Evolutionary conservation across 2,888 invertebrate genomes (phyloP), one percentile per base, ranked within the genome.

Genomic region (Eupithecia tripunctaria): DNA sequence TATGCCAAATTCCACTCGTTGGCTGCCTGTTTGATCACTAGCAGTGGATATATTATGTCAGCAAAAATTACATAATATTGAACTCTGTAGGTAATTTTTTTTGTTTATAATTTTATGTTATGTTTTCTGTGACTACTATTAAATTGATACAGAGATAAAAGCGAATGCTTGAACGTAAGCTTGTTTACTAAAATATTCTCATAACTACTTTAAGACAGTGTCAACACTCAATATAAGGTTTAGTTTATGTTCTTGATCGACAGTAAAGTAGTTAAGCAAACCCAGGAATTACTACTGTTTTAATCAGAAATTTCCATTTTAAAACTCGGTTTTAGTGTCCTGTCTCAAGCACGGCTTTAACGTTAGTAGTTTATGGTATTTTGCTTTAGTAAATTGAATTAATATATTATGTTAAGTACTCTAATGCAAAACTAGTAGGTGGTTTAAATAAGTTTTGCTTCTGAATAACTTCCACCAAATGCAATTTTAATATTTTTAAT

Each of bases 221-320:
- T 25, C 56, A 56, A 56, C 56, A 56, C 56, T 56, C 25, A 25
- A 56, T 25, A 25, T 56, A 56, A 12, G 25, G 8, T 56, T 51
- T 25, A 25, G 56, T 56, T 25, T 56, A 56, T 56, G 56, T 56
- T 56, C 56, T 56, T 56, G 56, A 56, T 56, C 12, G 14, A 56
- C 56, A 14, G 25, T 25, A 56, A 56, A 25, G 12, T 25, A 14
- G 56, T 56, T 47, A 21, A 25, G 56, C 12, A 12, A 56, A 56
- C 56, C 25, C 21, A 14, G 56, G 56, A 56, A 56, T 56, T 12
- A 56, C 56, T 25, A 14, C 25, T 56, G 56, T 56, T 25, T 56
- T 25, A 56, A 56, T 56, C 56, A 56, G 25, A 14, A 56, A 25
- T 51, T 51, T 51, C 21, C 51, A 51, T 21, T 21, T 47, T 51